Percentiles rank a stretch among this genome's conserved stretches.
Conservation (phyloP, 1,140 invertebrate genomes). For the Orius insidiosus region DNA sequence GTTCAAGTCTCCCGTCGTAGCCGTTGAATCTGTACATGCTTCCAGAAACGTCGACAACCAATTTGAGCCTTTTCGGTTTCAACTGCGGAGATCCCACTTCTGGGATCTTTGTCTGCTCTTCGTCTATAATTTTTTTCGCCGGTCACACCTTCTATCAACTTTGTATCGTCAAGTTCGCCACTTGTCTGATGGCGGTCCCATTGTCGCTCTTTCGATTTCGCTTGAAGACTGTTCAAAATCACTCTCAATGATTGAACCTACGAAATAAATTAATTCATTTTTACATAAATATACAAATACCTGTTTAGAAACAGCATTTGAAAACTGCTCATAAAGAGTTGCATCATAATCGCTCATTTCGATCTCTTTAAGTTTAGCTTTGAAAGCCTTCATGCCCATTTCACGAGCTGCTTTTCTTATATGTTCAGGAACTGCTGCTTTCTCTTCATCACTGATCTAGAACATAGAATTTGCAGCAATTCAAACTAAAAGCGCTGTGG, state of each 20-base stretch:
- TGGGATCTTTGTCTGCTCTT: conserved; percentile 61
- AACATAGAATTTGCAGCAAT: too few relatives aligned
- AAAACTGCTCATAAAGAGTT: conserved; percentile 67
- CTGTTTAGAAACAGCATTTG: conserved; percentile 55
- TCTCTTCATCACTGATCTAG: conserved; percentile 71
- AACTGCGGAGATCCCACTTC: conserved; percentile 68
- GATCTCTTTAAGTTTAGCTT: conserved; percentile 77
- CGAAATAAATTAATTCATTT: conserved; percentile 4
- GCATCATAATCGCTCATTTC: conserved; percentile 91
- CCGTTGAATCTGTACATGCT: conserved; percentile 94
- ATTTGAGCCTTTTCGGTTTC: conserved; percentile 74
- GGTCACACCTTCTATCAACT: conserved; percentile 84
- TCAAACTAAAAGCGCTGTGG: neutral
- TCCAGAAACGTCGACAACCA: conserved; percentile 84
- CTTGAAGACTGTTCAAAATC: conserved; percentile 54
- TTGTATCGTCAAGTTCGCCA: conserved; percentile 88
- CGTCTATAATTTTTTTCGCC: conserved; percentile 80
- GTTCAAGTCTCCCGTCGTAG: conserved; percentile 79
- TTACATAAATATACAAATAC: too few relatives aligned
- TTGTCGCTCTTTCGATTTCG: conserved; percentile 82
- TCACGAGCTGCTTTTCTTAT: conserved; percentile 74
- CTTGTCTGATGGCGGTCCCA: conserved; percentile 85
- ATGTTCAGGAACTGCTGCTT: conserved; percentile 76
- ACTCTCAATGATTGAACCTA: conserved; percentile 38
- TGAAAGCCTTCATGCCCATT: conserved; percentile 81